Percentiles rank a stretch among this genome's conserved stretches.
Conservation (phyloP, 1,140 invertebrate genomes). For the Paracyclopina nana region DNA sequence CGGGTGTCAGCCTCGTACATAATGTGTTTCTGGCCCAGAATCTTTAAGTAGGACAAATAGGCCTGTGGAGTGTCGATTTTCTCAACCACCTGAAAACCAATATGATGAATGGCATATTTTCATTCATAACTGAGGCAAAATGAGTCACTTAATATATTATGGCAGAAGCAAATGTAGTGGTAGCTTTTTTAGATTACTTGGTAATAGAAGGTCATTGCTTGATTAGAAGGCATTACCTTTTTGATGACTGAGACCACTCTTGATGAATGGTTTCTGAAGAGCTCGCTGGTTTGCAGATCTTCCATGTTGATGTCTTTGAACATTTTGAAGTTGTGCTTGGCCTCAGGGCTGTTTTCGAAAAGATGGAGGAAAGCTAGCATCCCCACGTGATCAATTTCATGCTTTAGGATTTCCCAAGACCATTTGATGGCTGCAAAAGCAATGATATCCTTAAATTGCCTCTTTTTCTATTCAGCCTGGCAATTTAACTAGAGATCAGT, state of each 20-base stretch:
- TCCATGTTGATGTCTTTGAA: slow-evolving; percentile 2
- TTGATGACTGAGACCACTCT: neutral
- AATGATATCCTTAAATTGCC: no score
- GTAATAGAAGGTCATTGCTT: no score
- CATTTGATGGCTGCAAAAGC: neutral
- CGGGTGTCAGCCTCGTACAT: neutral
- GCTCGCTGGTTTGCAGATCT: neutral
- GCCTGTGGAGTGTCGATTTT: neutral
- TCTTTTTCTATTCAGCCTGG: no score
- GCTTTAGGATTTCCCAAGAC: neutral
- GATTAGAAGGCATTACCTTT: no score
- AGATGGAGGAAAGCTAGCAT: neutral
- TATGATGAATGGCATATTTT: no score
- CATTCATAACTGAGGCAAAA: no score
- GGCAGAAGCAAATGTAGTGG: no score
- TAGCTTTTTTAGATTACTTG: no score
- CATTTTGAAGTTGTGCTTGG: neutral
- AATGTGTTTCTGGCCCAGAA: neutral
- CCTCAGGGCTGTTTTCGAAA: neutral
- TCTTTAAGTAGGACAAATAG: neutral
- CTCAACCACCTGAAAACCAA: neutral
- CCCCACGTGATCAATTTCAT: neutral
- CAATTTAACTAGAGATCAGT: no score
- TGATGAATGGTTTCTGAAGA: neutral
- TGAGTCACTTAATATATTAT: no score